These are phyloP conservation scores for Octopus bimaculoides DNA, from an alignment of 1,140 invertebrate species.

Conservation along the genomic window DNA sequence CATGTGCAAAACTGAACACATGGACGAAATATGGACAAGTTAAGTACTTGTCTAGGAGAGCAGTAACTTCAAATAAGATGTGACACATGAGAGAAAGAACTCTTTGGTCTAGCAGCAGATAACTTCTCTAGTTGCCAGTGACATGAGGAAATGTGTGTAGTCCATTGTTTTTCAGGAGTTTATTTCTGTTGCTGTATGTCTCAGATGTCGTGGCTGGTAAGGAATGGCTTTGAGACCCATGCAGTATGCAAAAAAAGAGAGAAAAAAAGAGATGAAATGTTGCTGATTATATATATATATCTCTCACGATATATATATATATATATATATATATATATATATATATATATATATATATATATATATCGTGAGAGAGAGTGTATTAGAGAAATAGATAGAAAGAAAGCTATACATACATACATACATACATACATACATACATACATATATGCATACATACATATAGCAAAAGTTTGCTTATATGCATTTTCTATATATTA, in stretches of 20 bases:
- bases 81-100: too few species aligned
- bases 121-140: too few species aligned
- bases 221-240: too few species aligned
- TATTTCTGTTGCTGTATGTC: too few species aligned
- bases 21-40: too few species aligned
- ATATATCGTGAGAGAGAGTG: background rate
- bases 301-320: background rate
- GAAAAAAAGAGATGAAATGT: conserved; percentile 13
- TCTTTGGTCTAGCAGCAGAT: too few species aligned
- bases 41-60: too few species aligned
- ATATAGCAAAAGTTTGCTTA: background rate
- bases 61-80: too few species aligned
- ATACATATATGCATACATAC: background rate
- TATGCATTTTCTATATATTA: background rate
- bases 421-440: background rate
- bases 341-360: conserved; percentile 4
- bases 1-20: too few species aligned
- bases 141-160: too few species aligned
- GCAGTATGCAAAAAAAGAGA: background rate
- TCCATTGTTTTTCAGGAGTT: too few species aligned
- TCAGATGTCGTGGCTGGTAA: too few species aligned
- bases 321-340: conserved; percentile 2
- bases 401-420: background rate
- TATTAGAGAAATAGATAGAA: background rate
- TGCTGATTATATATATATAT: background rate